These are phyloP conservation scores for Squalus acanthias DNA, from an alignment of 2,797 vertebrate genomes.

Conservation along the genomic window DNA sequence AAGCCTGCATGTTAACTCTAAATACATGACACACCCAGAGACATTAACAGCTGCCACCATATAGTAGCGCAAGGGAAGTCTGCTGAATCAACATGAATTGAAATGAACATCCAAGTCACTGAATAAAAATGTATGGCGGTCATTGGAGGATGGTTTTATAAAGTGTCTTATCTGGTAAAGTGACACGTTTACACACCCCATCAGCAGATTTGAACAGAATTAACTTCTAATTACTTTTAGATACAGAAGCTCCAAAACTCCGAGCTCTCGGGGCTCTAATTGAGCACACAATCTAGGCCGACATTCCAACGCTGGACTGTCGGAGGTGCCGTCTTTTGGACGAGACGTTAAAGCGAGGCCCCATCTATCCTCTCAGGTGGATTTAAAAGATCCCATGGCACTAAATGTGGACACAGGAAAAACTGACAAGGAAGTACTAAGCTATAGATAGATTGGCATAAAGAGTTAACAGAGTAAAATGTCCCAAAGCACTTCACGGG, in stretches of 20 bases:
- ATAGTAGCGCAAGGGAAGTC: background rate
- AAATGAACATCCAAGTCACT: background rate
- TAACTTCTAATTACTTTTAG: background rate
- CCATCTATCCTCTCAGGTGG: background rate
- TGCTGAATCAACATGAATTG: background rate
- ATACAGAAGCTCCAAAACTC: background rate
- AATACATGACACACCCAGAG: background rate
- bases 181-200: background rate
- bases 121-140: background rate
- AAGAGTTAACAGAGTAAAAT: background rate
- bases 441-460: background rate
- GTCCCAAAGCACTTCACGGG: background rate
- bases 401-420: background rate
- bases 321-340: no score
- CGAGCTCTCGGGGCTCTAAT: background rate
- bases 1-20: background rate
- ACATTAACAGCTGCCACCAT: background rate
- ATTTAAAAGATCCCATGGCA: background rate
- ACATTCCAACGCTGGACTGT: background rate
- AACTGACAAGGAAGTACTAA: background rate
- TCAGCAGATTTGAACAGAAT: background rate
- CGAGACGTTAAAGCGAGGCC: background rate
- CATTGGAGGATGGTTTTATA: background rate
- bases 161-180: background rate
- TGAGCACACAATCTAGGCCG: background rate